Conservation (phyloP, 2,797 vertebrate species). For the Microhierax caerulescens region DNA sequence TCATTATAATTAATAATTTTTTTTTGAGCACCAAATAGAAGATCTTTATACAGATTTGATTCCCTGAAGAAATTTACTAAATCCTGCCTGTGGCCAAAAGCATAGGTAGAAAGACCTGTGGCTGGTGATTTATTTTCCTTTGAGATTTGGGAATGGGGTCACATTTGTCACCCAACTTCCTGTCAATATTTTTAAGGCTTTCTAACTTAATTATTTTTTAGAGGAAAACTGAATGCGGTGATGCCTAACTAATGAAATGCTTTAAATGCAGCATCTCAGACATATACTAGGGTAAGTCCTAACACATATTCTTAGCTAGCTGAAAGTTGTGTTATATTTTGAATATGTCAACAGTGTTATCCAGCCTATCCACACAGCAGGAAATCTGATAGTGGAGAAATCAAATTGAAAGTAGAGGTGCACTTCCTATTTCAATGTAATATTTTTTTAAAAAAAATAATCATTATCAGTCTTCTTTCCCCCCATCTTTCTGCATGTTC, state of each 20-base stretch:
- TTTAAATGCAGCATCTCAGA: not conserved
- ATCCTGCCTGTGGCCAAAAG: not conserved
- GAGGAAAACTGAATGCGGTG: not conserved
- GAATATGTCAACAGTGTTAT: not conserved
- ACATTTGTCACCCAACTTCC: not conserved
- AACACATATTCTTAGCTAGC: not conserved
- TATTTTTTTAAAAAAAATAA: not conserved
- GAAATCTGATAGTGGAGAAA: not conserved
- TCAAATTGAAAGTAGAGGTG: not conserved
- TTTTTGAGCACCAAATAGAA: not conserved
- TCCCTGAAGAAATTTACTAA: not conserved
- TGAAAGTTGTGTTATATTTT: not conserved
- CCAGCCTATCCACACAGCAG: fast-evolving
- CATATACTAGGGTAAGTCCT: not conserved
- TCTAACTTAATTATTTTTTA: not conserved
- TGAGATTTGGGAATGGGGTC: not conserved
- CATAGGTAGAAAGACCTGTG: not conserved
- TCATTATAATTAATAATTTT: not conserved
- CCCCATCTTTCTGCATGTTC: not conserved
- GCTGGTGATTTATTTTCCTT: not conserved
- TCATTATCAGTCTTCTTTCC: fast-evolving
- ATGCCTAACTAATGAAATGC: not conserved
- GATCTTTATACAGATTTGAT: not conserved
- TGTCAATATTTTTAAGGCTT: not conserved
- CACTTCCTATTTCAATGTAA: not conserved